A percentile compares a stretch with the other conserved stretches of the same genome.
Evolutionary conservation across 2,888 invertebrate genomes (phyloP).

Genomic region (Drosophila engyochracea): DNA sequence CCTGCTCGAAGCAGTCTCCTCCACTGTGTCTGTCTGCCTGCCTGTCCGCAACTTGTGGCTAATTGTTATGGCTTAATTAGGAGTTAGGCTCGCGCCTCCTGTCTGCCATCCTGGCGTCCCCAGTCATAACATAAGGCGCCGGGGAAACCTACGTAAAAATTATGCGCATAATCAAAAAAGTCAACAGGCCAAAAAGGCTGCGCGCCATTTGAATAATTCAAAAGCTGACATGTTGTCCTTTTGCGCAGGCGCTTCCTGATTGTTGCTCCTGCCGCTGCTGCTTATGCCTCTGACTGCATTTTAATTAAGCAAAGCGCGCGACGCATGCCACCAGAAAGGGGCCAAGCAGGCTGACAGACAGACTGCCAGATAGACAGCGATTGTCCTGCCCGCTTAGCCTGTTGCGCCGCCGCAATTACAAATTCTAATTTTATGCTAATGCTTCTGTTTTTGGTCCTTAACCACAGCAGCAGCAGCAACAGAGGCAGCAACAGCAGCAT

Average conservation of each 20-base stretch:
- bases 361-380: slow-evolving; percentile 18
- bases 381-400: slow-evolving; percentile 57
- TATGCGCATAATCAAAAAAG: slow-evolving; percentile 83
- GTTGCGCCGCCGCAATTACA: slow-evolving; percentile 83
- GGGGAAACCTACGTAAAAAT: slow-evolving; percentile 63
- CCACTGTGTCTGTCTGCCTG: too few relatives aligned
- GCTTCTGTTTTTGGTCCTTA: slow-evolving; percentile 64
- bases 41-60: slow-evolving; percentile 35
- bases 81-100: slow-evolving; percentile 50
- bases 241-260: slow-evolving; percentile 73
- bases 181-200: slow-evolving; percentile 78
- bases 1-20: neutral
- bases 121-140: slow-evolving; percentile 52
- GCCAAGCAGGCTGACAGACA: slow-evolving; percentile 41
- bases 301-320: slow-evolving; percentile 74
- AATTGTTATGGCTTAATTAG: slow-evolving; percentile 79
- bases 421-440: slow-evolving; percentile 85
- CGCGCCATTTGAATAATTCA: slow-evolving; percentile 82
- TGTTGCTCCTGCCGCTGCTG: slow-evolving; percentile 5
- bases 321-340: slow-evolving; percentile 73
- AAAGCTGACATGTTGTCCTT: slow-evolving; percentile 73
- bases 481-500: slow-evolving; percentile 18
- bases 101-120: neutral
- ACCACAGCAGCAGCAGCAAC: slow-evolving; percentile 15
- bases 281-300: slow-evolving; percentile 63